Evolutionary conservation across 2,888 invertebrate species (phyloP).

Genomic region (Mythimna pallens): DNA sequence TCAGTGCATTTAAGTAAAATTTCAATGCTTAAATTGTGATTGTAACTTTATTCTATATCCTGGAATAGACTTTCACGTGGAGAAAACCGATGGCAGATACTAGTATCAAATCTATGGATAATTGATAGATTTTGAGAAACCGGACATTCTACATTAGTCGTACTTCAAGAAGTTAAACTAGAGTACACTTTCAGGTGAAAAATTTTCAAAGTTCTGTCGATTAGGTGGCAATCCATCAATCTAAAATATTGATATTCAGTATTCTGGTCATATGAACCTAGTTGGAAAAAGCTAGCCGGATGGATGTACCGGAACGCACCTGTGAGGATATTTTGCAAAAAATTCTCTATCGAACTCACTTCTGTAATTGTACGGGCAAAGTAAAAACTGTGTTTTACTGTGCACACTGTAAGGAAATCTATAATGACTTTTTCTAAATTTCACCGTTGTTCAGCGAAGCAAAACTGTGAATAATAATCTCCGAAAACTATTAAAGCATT

Average conservation of each 20-base stretch:
- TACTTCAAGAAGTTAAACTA: background rate
- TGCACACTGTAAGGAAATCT: background rate
- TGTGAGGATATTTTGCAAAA: slow-evolving; percentile 14
- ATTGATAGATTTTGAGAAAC: too few relatives aligned
- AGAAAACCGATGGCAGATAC: too few relatives aligned
- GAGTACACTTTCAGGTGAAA: background rate
- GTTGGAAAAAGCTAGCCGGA: slow-evolving; percentile 18
- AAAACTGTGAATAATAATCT: slow-evolving; percentile 14
- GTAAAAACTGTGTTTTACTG: slow-evolving; percentile 13
- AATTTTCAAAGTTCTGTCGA: background rate
- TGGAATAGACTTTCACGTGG: too few relatives aligned
- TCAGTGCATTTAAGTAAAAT: too few relatives aligned
- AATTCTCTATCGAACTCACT: slow-evolving; percentile 7
- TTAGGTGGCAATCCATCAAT: background rate
- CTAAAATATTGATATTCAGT: slow-evolving; percentile 28
- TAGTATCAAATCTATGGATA: too few relatives aligned
- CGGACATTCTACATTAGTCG: too few relatives aligned
- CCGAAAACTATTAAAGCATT: slow-evolving; percentile 11
- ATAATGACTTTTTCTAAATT: slow-evolving; percentile 9
- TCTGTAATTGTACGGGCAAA: slow-evolving; percentile 14
- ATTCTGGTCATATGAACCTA: too few relatives aligned
- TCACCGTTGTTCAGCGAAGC: background rate
- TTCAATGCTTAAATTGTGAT: too few relatives aligned
- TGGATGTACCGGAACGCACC: slow-evolving; percentile 22
- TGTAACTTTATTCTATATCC: too few relatives aligned